phyloP scores from a whole-genome alignment of 2,888 invertebrate species.

The Anthrax anthrax region DNA sequence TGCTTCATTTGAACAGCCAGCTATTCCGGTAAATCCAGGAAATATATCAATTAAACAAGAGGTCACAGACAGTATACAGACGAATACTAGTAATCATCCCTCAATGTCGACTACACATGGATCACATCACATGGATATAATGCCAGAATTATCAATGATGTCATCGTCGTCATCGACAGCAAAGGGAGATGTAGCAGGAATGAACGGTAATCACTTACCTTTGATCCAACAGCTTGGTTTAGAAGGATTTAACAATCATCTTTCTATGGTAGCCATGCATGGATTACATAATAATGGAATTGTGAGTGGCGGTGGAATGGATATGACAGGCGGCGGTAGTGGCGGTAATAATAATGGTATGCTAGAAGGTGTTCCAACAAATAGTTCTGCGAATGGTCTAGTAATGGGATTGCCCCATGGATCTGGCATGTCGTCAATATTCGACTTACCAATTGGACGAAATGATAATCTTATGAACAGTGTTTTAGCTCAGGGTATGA shows the following conservation, averaged over 20 bases:
- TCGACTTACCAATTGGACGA: conserved; percentile 21
- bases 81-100: conserved; percentile 7
- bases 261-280: conserved; percentile 20
- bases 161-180: conserved; percentile 14
- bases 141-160: conserved; percentile 20
- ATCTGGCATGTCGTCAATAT: conserved; percentile 19
- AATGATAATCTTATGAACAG: conserved; percentile 13
- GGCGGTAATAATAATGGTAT: too few species aligned
- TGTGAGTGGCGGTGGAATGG: conserved; percentile 11
- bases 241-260: conserved; percentile 19
- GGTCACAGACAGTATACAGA: not conserved
- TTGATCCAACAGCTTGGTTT: conserved; percentile 25
- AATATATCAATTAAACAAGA: conserved; percentile 35
- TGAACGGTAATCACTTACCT: conserved; percentile 29
- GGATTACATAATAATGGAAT: conserved; percentile 13
- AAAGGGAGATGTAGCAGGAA: conserved; percentile 23
- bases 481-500: conserved; percentile 19
- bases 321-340: conserved; percentile 9
- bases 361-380: conserved; percentile 17
- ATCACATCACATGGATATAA: conserved; percentile 38
- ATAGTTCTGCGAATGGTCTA: conserved; percentile 26
- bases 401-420: conserved; percentile 19
- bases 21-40: conserved; percentile 28
- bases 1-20: conserved; percentile 51
- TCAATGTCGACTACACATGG: conserved; percentile 23